Conservation (phyloP, 2,797 vertebrate species). For the Apogon talboti region DNA sequence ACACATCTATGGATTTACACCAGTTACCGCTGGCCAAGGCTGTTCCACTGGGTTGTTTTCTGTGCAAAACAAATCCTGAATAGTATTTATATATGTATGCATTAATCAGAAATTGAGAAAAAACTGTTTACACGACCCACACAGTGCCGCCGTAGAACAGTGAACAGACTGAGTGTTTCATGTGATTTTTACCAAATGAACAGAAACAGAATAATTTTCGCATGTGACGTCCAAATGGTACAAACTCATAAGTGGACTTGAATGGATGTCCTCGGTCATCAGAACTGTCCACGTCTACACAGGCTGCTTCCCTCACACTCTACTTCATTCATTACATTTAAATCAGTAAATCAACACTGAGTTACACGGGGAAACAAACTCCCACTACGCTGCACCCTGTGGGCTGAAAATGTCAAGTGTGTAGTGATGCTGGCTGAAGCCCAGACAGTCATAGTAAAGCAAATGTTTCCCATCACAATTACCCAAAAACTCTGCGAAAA, state of each 20-base stretch:
- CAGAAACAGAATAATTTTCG: too few relatives aligned
- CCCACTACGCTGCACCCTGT: background rate
- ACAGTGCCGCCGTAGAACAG: too few relatives aligned
- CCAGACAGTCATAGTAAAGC: background rate
- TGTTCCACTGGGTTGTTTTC: too few relatives aligned
- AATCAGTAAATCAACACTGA: background rate
- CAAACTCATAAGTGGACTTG: background rate
- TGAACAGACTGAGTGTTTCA: too few relatives aligned
- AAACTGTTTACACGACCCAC: too few relatives aligned
- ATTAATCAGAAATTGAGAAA: too few relatives aligned
- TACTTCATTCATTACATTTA: background rate
- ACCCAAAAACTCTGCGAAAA: background rate
- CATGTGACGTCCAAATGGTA: background rate
- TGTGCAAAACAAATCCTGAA: too few relatives aligned
- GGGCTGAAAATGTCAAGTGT: conserved; percentile 18
- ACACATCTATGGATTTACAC: background rate
- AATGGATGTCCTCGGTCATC: background rate
- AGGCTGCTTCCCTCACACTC: background rate
- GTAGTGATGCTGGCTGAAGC: background rate
- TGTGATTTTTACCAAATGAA: too few relatives aligned
- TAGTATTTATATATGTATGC: too few relatives aligned
- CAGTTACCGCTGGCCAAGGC: background rate
- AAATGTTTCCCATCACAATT: background rate
- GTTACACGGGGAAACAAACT: background rate
- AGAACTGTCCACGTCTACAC: too few relatives aligned